These are phyloP conservation scores for Oxygymnocypris stewartii DNA, from an alignment of 2,113 vertebrate genomes.

Conservation along the genomic window DNA sequence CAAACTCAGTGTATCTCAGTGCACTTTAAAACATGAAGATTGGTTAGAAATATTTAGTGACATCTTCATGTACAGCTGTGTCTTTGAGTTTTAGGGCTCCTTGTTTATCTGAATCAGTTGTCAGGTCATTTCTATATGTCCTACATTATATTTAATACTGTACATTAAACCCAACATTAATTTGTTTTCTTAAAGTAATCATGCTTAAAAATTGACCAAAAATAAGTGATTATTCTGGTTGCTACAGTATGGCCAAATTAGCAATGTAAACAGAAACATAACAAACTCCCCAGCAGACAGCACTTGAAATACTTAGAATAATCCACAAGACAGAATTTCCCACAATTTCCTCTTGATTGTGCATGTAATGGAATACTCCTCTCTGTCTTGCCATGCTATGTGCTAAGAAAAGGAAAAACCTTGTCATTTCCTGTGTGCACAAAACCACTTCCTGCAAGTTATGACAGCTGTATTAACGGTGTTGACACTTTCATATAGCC, in stretches of 20 bases:
- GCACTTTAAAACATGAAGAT: background rate
- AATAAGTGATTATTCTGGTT: background rate
- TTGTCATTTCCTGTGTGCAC: conserved; percentile 72
- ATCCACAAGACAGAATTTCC: background rate
- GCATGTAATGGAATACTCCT: conserved; percentile 23
- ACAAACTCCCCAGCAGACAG: background rate
- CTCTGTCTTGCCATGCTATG: background rate
- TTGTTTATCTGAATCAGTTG: background rate
- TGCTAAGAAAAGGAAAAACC: conserved; percentile 19
- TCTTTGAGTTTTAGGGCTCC: background rate
- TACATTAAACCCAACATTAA: background rate
- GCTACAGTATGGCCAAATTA: background rate
- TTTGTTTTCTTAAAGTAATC: background rate
- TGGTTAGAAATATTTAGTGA: conserved; percentile 5
- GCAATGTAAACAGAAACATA: background rate
- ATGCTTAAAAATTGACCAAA: background rate
- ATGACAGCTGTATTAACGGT: conserved; percentile 53
- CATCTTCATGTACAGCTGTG: background rate
- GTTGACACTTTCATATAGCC: background rate
- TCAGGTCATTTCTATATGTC: background rate
- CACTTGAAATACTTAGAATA: background rate
- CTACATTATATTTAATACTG: background rate
- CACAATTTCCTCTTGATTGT: background rate
- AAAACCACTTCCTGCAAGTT: conserved; percentile 70
- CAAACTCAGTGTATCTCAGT: background rate